phyloP scores from a whole-genome alignment of 2,888 invertebrate genomes.

The Tortrix viridana region DNA sequence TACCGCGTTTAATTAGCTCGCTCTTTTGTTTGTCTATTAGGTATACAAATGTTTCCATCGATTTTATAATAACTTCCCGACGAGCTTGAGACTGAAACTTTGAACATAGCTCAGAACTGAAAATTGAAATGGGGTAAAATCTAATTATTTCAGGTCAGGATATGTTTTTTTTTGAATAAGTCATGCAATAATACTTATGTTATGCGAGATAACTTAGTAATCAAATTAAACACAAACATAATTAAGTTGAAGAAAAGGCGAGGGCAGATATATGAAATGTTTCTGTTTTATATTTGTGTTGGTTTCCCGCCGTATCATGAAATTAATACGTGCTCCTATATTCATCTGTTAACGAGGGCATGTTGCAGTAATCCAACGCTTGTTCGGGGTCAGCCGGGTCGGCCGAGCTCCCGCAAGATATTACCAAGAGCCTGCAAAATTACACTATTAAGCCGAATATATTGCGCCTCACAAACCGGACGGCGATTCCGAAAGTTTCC shows the following conservation, averaged over 20 bases:
- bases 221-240: too few species aligned
- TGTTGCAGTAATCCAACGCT: constrained; percentile 56
- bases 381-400: constrained; percentile 54
- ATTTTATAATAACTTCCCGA: too few species aligned
- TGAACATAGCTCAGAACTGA: too few species aligned
- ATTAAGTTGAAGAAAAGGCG: neutral
- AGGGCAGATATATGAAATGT: constrained; percentile 1
- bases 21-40: too few species aligned
- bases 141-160: too few species aligned
- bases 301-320: constrained; percentile 16
- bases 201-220: too few species aligned
- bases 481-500: constrained; percentile 54
- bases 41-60: too few species aligned
- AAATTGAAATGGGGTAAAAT: too few species aligned
- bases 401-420: constrained; percentile 63
- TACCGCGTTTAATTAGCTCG: too few species aligned
- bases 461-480: constrained; percentile 55
- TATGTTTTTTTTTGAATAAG: too few species aligned
- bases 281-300: neutral
- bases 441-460: constrained; percentile 67
- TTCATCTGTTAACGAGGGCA: constrained; percentile 44
- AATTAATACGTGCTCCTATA: constrained; percentile 31
- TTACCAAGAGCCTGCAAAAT: constrained; percentile 63
- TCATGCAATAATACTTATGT: too few species aligned
- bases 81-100: too few species aligned